Conservation (phyloP, 2,113 vertebrate species). For the Toxostoma redivivum region DNA sequence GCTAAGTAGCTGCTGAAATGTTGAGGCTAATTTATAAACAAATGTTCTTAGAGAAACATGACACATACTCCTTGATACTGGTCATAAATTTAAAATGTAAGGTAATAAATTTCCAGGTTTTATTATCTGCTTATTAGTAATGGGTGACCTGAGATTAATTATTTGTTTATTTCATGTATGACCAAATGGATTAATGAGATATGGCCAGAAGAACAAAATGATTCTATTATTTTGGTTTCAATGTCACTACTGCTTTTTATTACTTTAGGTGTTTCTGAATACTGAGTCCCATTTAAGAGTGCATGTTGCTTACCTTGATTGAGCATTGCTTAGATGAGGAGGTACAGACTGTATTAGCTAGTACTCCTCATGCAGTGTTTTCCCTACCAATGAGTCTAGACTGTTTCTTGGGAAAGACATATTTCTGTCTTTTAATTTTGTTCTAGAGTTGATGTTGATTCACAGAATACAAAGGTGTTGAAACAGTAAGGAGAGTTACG, state of each 20-base stretch:
- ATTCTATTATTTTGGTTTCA: background rate
- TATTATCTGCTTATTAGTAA: background rate
- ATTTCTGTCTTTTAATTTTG: background rate
- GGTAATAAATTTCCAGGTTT: background rate
- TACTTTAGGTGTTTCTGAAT: background rate
- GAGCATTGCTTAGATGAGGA: background rate
- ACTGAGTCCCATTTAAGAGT: background rate
- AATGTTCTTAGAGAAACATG: background rate
- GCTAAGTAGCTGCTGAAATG: background rate
- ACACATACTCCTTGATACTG: background rate
- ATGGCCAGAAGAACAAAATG: background rate
- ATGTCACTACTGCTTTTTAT: background rate
- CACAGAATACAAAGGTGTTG: background rate
- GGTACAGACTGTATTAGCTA: background rate
- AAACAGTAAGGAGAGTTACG: background rate
- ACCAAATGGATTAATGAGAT: background rate
- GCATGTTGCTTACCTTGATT: background rate
- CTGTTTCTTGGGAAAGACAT: background rate
- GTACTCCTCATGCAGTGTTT: background rate
- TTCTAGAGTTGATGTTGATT: background rate
- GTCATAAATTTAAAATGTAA: background rate
- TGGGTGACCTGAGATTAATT: background rate
- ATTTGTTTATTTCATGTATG: background rate
- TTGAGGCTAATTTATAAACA: background rate
- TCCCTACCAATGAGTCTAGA: background rate